Evolutionary conservation across 2,888 invertebrate species (phyloP), one percentile per base, ranked within the genome.

Genomic region (Stenichneumon culpator): DNA sequence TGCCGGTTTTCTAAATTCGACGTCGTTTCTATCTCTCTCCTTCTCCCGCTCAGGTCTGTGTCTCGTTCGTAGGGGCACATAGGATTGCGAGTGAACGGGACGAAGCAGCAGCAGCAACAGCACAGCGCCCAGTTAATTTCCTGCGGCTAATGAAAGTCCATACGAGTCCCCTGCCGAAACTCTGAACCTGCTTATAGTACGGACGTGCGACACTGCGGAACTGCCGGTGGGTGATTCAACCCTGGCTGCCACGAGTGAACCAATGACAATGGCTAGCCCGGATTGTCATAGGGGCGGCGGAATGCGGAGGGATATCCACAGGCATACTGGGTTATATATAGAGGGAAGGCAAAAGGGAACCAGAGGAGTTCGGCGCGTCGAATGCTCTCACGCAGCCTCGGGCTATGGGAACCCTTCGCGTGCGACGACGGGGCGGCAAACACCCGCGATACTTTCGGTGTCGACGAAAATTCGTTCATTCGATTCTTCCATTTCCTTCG

Each of bases 71-170:
- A 63, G 65, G 65, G 63, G 50, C 19, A 19, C 39, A 44, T 57
- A 52, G 54, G 81, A 60, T 52, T 25, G 82, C 65, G 75, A 68
- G 79, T 72, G 86, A 77, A 77, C 69, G 28, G 67, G 39, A 57
- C 54, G 67, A 79, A 65, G 68, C 67, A 57, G 73, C 67, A 57
- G 73, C 87, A 7, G 52, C 19, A 50, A n/a, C 50, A 39, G 39
- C 39, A 39, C 39, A 90, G 90, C 89, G 86, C 89, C 91, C 90
- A 89, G 89, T 93, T 93, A 92, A 93, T 93, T 93, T 93, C 93
- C 93, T 93, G 93, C 86, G 93, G 92, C 92, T 93, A 93, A 93
- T 93, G 93, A 93, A 93, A 93, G 92, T 83, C 84, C 79, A 82
- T 86, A 86, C 74, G 81, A 50, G 67, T 68, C 78, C 72, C 82